Evolutionary conservation across 2,113 vertebrate species (phyloP), one percentile per base, ranked within the genome.

Genomic region (Aptenodytes patagonicus): DNA sequence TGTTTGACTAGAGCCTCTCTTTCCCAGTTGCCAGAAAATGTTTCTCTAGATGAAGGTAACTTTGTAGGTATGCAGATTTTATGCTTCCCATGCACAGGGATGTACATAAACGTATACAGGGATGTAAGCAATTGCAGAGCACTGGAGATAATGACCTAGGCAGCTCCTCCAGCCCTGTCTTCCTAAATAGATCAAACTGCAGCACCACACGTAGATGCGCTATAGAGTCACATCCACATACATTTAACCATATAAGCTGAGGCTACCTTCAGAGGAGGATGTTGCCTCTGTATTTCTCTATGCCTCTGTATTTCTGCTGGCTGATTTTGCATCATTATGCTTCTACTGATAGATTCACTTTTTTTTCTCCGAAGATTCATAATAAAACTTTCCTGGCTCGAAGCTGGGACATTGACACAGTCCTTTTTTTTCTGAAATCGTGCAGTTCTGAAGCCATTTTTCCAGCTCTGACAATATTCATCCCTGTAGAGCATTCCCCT

Each of bases 11-110:
- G 34, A 94, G 36, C 42, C 11, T 91, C 49, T 90, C 71, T 96
- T 97, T 97, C 95, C 81, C 84, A 80, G 89, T 54, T 40, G 95
- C 93, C 25, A 95, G 93, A 95, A 96, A 34, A 72, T 83, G 52
- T 90, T 96, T 72, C 83, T 89, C 42, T 90, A 97, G 92, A 75
- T 88, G 55, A 71, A 94, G 95, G 91, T 97, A 82, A 62, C 77
- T 88, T 94, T 87, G 31, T 88, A 91, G 93, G 91, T 91, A 32
- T 80, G 58, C 42, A 72, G 87, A 70, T 94, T 88, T 96, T 83
- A 79, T 66, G 46, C 31, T 83, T 96, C 38, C 62, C 1, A 0
- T 76, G 70, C 57, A 65, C 61, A 68, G 51, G 60, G 34, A 26
- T 52, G 81, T 61, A 60, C 49, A 80, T 77, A 73, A 93, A 81